Evolutionary conservation across 2,797 vertebrate species (phyloP).

Genomic region (Micromesistius poutassou): DNA sequence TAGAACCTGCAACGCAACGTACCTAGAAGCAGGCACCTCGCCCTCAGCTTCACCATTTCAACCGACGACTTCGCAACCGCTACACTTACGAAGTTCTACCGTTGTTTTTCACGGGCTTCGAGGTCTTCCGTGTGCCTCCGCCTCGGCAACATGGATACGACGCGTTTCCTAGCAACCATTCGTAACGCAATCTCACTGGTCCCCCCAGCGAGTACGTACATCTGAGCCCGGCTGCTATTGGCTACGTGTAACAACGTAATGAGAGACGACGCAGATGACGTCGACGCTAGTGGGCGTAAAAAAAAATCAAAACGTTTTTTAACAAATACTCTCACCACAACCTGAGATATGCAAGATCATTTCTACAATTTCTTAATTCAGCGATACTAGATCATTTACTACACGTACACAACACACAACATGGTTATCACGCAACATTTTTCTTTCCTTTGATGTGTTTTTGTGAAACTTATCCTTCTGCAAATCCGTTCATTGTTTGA

Average conservation of each 20-base stretch:
- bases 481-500: too few species aligned
- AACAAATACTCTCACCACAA: not conserved
- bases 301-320: too few species aligned
- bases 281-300: slow-evolving; percentile 45
- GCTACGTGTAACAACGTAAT: slow-evolving; percentile 33
- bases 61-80: not conserved
- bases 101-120: too few species aligned
- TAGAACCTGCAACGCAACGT: slow-evolving; percentile 26
- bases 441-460: too few species aligned
- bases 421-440: too few species aligned
- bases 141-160: slow-evolving; percentile 42
- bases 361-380: not conserved
- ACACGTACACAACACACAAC: too few species aligned
- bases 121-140: slow-evolving; percentile 21
- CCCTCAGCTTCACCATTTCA: slow-evolving; percentile 75
- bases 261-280: not conserved
- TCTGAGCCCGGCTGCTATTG: slow-evolving; percentile 43
- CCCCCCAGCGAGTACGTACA: not conserved
- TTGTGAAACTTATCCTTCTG: too few species aligned
- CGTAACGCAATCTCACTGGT: slow-evolving; percentile 44
- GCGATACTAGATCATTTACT: too few species aligned
- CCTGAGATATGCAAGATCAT: not conserved
- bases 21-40: slow-evolving; percentile 74
- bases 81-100: not conserved
- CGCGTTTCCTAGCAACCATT: slow-evolving; percentile 68